Evolutionary conservation across 2,113 vertebrate genomes (phyloP).

Genomic region (Melospiza melodia): DNA sequence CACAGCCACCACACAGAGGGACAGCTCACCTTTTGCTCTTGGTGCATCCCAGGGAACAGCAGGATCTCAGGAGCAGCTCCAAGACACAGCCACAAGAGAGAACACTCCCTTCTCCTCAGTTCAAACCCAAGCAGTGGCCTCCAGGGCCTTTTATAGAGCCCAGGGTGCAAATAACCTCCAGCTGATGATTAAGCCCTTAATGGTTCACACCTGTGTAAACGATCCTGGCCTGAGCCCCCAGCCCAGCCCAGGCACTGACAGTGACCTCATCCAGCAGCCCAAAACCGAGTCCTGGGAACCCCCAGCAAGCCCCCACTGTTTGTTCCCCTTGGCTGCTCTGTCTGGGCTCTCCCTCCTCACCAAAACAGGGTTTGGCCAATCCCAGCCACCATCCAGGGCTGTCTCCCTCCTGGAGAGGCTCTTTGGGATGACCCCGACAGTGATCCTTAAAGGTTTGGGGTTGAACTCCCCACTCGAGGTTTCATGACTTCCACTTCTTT

Average conservation of each 20-base stretch:
- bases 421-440: neutral
- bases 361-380: neutral
- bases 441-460: neutral
- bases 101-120: accelerated
- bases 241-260: neutral
- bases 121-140: accelerated
- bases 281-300: neutral
- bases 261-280: neutral
- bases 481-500: neutral
- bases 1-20: neutral
- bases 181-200: neutral
- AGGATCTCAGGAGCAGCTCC: neutral
- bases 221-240: neutral
- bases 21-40: neutral
- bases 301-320: accelerated
- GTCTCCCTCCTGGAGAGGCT: neutral
- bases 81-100: accelerated
- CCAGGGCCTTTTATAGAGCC: neutral
- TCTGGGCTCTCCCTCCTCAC: neutral
- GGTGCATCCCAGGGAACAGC: neutral
- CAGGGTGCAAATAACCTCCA: neutral
- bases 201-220: neutral
- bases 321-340: neutral
- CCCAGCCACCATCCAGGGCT: neutral
- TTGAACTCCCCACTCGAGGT: neutral